These are phyloP conservation scores for Pangasius larnaudii DNA, from an alignment of 2,797 vertebrate genomes.

Conservation along the genomic window DNA sequence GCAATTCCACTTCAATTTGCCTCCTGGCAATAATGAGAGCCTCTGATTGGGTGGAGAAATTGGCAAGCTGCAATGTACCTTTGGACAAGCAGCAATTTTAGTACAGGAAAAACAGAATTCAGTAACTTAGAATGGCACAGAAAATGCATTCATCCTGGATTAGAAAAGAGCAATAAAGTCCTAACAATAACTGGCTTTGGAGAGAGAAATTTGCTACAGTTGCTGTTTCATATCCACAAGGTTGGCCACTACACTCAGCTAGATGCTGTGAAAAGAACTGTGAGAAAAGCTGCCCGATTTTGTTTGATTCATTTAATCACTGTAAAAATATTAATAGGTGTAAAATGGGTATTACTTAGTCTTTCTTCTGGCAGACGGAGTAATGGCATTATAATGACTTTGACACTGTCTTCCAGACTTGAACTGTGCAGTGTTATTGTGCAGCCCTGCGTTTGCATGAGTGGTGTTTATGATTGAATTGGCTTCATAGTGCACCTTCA, in stretches of 20 bases:
- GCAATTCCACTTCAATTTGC: slow-evolving; percentile 60
- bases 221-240: neutral
- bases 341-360: neutral
- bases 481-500: neutral
- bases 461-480: neutral
- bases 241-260: neutral
- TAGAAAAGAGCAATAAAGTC: slow-evolving; percentile 11
- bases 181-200: neutral
- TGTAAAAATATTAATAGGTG: slow-evolving; percentile 17
- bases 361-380: neutral
- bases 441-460: neutral
- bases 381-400: slow-evolving; percentile 32
- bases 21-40: slow-evolving; percentile 57
- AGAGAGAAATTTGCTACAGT: neutral
- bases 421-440: neutral
- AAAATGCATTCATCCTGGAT: slow-evolving; percentile 20
- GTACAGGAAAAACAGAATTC: slow-evolving; percentile 4
- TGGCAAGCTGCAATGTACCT: slow-evolving; percentile 44
- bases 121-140: neutral
- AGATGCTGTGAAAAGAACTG: neutral
- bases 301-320: neutral
- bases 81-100: slow-evolving; percentile 50
- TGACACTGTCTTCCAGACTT: neutral
- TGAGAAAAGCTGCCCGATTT: neutral
- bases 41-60: slow-evolving; percentile 62